phyloP scores from a whole-genome alignment of 2,797 vertebrate species.

The Parauchenoglanis punctatus region DNA sequence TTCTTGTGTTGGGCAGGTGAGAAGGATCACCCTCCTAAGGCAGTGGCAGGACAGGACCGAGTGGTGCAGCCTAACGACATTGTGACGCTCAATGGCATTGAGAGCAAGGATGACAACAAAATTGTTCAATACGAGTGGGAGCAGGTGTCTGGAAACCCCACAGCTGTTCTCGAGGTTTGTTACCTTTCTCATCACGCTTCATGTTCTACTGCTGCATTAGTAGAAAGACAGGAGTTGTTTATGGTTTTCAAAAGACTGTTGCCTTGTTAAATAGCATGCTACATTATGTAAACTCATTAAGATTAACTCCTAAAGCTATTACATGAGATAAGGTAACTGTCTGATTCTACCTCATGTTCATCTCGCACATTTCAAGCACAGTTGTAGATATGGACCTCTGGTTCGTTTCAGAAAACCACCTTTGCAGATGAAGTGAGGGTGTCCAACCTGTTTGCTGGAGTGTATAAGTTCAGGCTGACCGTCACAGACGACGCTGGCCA shows the following conservation, averaged over 20 bases:
- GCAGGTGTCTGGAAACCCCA: conserved; percentile 67
- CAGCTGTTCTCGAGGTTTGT: conserved; percentile 77
- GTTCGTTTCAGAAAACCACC: conserved; percentile 68
- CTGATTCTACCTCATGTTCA: not conserved
- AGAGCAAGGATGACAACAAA: conserved; percentile 77
- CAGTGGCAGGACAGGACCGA: conserved; percentile 76
- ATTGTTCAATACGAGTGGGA: conserved; percentile 78
- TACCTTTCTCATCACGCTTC: not conserved
- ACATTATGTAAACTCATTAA: not conserved
- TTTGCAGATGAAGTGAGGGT: conserved; percentile 75
- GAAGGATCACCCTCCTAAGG: conserved; percentile 74
- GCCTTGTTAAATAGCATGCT: not conserved
- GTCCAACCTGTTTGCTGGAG: conserved; percentile 85
- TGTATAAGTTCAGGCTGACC: conserved; percentile 85
- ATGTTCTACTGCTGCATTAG: not conserved
- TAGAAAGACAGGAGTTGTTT: not conserved
- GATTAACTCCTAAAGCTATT: not conserved
- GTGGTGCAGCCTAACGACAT: conserved; percentile 84
- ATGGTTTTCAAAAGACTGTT: not conserved
- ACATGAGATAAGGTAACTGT: not conserved
- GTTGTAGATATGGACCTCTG: not conserved
- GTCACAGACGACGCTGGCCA: conserved; percentile 74
- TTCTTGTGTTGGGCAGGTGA: conserved; percentile 53
- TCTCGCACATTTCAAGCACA: not conserved
- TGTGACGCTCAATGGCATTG: conserved; percentile 77